Evolutionary conservation across 2,797 vertebrate species (phyloP), one percentile per base, ranked within the genome.

Genomic region (Acanthiza pusilla): DNA sequence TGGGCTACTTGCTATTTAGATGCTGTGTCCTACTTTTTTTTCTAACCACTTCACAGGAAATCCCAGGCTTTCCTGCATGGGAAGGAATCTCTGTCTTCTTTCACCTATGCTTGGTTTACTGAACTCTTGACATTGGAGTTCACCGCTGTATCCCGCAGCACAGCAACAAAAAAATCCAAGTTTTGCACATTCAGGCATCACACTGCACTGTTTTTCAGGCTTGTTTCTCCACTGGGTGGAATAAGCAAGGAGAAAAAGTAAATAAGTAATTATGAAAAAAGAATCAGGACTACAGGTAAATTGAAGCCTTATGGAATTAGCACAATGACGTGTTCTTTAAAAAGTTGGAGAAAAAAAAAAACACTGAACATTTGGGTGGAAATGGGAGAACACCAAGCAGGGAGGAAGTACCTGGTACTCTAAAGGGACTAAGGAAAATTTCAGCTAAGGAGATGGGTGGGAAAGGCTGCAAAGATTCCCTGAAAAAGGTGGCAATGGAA

Each of bases 311-410:
- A 26, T 5, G 1, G 62, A 43, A 78, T 57, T 25, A 67, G 15
- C 43, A 62, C 23, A 40, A 16, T 2, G 6, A 11, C 2, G 7
- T 0, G 3, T 2, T n/a, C 30, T 74, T 84, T 9, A 51, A 43
- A 51, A 74, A 21, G 16, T 6, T 67, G n/a, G 7, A 68, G 32
- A 34, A 53, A 70, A n/a, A n/a, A n/a, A 66, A 89, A 51, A 43
- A 4, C 1, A 4, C 8, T 36, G n/a, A 48, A 75, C 2, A 2
- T 29, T 32, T 48, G 20, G 1, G 16, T 92, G 40, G 13, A 70
- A 25, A 34, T 23, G 10, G 27, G 12, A 73, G 20, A 91, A 13
- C 22, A 34, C 14, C 3, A 84, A 85, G 9, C 16, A 73, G 66
- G 22, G 42, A 83, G 22, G 21, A 75, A 45, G 12, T 16, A 34